A percentile compares a stretch with the other conserved stretches of the same genome.
phyloP scores from a whole-genome alignment of 1,140 invertebrate species.

The Atta texana region DNA sequence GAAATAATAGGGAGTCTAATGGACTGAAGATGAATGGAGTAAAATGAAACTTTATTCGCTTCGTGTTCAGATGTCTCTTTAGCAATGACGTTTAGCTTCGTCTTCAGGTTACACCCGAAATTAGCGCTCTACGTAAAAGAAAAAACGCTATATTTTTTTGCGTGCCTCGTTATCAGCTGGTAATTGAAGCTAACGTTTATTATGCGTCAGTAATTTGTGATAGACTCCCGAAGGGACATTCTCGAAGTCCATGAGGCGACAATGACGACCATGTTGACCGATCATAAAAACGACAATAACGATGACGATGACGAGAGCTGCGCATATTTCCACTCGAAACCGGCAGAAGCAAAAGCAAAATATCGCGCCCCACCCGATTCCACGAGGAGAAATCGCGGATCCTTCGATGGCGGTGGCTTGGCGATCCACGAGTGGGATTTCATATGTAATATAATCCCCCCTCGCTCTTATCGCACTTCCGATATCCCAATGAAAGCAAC shows the following conservation, averaged over 20 bases:
- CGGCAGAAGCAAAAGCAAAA: slow-evolving; percentile 22
- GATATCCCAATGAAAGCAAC: slow-evolving; percentile 46
- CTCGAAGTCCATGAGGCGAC: slow-evolving; percentile 15
- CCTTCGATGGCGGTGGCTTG: slow-evolving; percentile 31
- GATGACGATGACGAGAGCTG: slow-evolving; percentile 59
- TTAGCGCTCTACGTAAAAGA: neutral
- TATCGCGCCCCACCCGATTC: slow-evolving; percentile 37
- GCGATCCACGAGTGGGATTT: slow-evolving; percentile 77
- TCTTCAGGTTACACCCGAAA: neutral
- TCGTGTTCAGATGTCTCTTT: slow-evolving; percentile 18
- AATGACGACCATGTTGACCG: neutral
- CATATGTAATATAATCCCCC: slow-evolving; percentile 80
- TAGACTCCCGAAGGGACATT: slow-evolving; percentile 55
- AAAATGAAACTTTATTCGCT: slow-evolving; percentile 6
- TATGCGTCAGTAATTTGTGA: slow-evolving; percentile 70
- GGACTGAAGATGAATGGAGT: slow-evolving; percentile 22
- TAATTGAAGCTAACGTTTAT: slow-evolving; percentile 27
- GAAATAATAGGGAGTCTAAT: slow-evolving; percentile 16
- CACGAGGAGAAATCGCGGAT: slow-evolving; percentile 56
- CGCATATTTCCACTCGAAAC: slow-evolving; percentile 37
- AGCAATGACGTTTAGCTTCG: neutral
- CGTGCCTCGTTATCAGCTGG: slow-evolving; percentile 34
- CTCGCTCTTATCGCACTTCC: slow-evolving; percentile 42
- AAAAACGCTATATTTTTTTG: neutral
- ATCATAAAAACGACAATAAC: slow-evolving; percentile 18